A percentile compares a stretch with the other conserved stretches of the same genome.
Conservation (phyloP, 2,113 vertebrate species). For the Axis porcinus region DNA sequence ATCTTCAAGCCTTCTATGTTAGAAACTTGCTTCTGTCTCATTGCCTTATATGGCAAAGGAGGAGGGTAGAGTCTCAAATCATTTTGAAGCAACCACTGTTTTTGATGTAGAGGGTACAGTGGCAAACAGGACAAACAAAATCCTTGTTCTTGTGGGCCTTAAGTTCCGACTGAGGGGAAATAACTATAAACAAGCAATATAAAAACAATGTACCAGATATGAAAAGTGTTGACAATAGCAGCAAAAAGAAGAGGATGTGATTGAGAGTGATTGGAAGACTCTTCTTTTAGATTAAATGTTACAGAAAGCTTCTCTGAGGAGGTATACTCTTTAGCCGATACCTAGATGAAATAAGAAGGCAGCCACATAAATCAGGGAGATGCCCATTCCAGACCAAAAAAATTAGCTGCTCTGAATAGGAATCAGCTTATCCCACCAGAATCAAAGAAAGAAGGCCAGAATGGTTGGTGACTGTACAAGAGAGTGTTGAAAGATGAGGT, state of each 20-base stretch:
- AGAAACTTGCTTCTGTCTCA: not conserved
- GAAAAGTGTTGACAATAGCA: not conserved
- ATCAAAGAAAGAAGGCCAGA: not conserved
- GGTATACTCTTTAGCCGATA: not conserved
- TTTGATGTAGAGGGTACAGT: not conserved
- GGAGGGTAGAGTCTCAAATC: not conserved
- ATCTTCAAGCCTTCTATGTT: not conserved
- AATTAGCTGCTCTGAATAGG: not conserved
- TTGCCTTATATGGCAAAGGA: not conserved
- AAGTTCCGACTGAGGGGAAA: not conserved
- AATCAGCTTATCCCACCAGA: not conserved
- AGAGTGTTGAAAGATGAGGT: not conserved
- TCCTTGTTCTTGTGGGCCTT: not conserved
- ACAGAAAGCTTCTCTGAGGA: not conserved
- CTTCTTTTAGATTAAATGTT: not conserved
- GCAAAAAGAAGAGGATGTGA: not conserved
- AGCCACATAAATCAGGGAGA: not conserved
- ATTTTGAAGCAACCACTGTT: not conserved
- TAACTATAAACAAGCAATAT: not conserved
- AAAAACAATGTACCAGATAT: not conserved
- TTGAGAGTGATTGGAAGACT: not conserved
- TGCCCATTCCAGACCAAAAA: not conserved
- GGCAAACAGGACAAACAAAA: not conserved
- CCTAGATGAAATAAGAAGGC: not conserved
- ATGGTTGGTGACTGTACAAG: not conserved